phyloP scores from a whole-genome alignment of 2,888 invertebrate species.

The Schizaphis graminum region DNA sequence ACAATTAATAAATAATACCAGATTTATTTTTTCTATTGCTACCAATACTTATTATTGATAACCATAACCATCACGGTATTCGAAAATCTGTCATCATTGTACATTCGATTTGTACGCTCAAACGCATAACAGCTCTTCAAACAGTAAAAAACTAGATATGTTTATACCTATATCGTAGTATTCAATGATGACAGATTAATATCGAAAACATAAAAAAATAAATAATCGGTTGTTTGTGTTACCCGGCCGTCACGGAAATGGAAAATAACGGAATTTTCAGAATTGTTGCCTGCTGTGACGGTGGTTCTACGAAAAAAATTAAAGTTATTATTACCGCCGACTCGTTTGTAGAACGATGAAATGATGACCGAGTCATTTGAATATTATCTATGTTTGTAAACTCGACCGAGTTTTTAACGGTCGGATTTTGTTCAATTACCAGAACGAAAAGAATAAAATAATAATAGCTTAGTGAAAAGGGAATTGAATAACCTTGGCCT shows the following conservation, averaged over 20 bases:
- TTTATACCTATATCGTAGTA: background rate
- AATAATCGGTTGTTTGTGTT: background rate
- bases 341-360: background rate
- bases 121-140: background rate
- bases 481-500: slow-evolving; percentile 63
- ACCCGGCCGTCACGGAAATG: background rate
- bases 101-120: slow-evolving; percentile 11
- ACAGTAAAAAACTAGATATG: background rate
- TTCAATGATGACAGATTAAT: slow-evolving; percentile 9
- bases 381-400: background rate
- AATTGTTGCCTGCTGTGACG: background rate
- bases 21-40: background rate
- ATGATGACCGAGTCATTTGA: slow-evolving; percentile 29
- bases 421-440: slow-evolving; percentile 56
- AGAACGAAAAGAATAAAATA: slow-evolving; percentile 51
- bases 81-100: background rate
- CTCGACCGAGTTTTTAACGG: slow-evolving; percentile 50
- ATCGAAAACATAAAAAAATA: background rate
- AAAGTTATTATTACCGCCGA: background rate
- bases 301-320: background rate
- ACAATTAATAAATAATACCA: background rate
- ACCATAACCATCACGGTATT: background rate
- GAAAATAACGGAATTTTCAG: slow-evolving; percentile 26
- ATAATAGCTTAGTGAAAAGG: slow-evolving; percentile 59
- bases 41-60: background rate